Base-by-base conservation (phyloP, 2,113 vertebrate species). In the Stegastes partitus region DNA sequence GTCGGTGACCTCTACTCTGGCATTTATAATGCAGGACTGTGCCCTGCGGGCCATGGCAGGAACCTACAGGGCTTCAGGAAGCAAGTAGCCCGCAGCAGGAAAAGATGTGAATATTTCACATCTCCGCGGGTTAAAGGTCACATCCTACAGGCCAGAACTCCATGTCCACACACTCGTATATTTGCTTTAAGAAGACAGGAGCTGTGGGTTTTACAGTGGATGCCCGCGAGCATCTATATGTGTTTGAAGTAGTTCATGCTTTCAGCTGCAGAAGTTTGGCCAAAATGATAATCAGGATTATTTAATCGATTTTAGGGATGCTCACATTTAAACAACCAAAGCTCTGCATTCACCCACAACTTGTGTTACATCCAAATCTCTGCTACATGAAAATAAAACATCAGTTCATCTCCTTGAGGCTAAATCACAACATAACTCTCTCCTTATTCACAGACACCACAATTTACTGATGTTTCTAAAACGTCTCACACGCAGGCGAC, bases 1-100 rank as follows among this genome's bases (percentile, higher is more conserved):
- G 50, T 64, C 53, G 16, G 37, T 78, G 87, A 88, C 86, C 81
- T 88, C 80, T 53, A 37, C 37, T 76, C 45, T 21, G 74, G 74
- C 66, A 89, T 86, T 74, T 39, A 84, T 83, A 80, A 87, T 86
- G 74, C 77, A 62, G 50, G 64, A 55, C 75, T 45, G 82, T 16
- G 28, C 21, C 69, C 82, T 37, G 7, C 7, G 75, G 80, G 87
- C n/a, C 68, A 68, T 61, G 55, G 66, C 37, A 64, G 28, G 18
- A 34, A 77, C 65, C 77, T 82, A 34, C 23, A 63, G 49, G 53
- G 74, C 19, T 57, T 65, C 73, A 44, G 51, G 59, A 75, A 71
- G 63, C 61, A 56, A 72, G 75, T 55, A 75, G 77, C 79, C 80
- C 18, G 19, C 15, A 82, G 87, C 73, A 61, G 15, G 2, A 55